These are phyloP conservation scores for Drosophila parthenogenetica DNA, from an alignment of 2,888 invertebrate species.

Conservation along the genomic window DNA sequence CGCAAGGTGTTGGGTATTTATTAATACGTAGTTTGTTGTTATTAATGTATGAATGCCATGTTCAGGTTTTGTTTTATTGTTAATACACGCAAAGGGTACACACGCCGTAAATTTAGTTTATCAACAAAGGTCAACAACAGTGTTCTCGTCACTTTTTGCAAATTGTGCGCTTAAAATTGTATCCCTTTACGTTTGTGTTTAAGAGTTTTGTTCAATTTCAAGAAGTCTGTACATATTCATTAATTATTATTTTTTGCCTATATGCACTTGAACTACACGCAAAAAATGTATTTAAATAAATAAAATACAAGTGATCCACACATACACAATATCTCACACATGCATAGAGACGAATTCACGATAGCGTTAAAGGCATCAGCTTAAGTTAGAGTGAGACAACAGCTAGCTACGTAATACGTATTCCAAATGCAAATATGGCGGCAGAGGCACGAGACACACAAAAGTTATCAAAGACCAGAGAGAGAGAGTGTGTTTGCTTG, in stretches of 20 bases:
- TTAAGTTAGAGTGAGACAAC: conserved; percentile 64
- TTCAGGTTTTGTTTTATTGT: neutral
- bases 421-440: conserved; percentile 77
- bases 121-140: conserved; percentile 54
- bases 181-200: too few species aligned
- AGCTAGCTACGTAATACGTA: conserved; percentile 69
- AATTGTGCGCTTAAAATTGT: conserved; percentile 20
- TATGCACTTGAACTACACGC: conserved; percentile 70
- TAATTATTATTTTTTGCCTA: conserved; percentile 29
- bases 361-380: conserved; percentile 36
- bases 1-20: neutral
- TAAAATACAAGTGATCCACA: conserved; percentile 71
- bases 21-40: neutral
- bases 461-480: conserved; percentile 28
- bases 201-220: conserved; percentile 25
- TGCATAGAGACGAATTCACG: conserved; percentile 20
- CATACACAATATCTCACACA: conserved; percentile 16
- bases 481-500: conserved; percentile 22
- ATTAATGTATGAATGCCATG: neutral
- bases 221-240: conserved; percentile 26
- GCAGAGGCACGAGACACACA: conserved; percentile 69
- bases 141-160: conserved; percentile 17
- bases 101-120: conserved; percentile 31
- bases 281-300: conserved; percentile 73
- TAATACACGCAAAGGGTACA: neutral